Percentiles rank a stretch among this genome's conserved stretches.
Evolutionary conservation across 2,113 vertebrate species (phyloP).

Genomic region (Theristicus caerulescens): DNA sequence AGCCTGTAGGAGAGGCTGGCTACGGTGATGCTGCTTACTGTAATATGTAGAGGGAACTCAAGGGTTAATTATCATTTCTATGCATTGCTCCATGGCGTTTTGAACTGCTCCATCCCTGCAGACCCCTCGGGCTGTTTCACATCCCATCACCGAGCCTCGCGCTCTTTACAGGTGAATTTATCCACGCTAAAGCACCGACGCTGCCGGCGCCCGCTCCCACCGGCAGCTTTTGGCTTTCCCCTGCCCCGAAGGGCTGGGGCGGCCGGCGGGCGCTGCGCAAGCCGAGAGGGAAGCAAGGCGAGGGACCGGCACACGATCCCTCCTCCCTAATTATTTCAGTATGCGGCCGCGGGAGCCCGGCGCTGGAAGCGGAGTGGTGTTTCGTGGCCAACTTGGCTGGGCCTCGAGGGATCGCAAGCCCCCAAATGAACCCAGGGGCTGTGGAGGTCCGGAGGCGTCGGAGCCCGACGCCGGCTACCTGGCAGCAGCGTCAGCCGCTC

Average conservation of each 20-base stretch:
- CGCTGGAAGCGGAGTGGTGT: neutral
- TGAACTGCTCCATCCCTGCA: neutral
- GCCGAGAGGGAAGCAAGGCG: neutral
- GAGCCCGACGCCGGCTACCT: neutral
- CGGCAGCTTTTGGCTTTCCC: neutral
- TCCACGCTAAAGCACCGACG: neutral
- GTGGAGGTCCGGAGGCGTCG: neutral
- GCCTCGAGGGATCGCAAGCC: neutral
- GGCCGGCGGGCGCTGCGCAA: neutral
- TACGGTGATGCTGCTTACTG: neutral
- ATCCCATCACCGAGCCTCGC: rapidly evolving
- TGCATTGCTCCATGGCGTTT: rapidly evolving
- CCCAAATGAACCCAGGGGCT: neutral
- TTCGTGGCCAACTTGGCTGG: constrained; percentile 26
- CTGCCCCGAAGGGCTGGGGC: neutral
- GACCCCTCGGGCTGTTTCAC: neutral
- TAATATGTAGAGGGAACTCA: neutral
- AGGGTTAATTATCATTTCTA: neutral
- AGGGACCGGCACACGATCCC: neutral
- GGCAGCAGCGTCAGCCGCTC: neutral
- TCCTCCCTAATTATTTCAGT: constrained; percentile 48
- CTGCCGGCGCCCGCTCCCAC: neutral
- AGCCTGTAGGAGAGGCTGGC: neutral
- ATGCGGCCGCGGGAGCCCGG: neutral
- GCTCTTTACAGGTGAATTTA: neutral